These are phyloP conservation scores for Formica exsecta DNA, from an alignment of 1,140 invertebrate species.

Conservation along the genomic window DNA sequence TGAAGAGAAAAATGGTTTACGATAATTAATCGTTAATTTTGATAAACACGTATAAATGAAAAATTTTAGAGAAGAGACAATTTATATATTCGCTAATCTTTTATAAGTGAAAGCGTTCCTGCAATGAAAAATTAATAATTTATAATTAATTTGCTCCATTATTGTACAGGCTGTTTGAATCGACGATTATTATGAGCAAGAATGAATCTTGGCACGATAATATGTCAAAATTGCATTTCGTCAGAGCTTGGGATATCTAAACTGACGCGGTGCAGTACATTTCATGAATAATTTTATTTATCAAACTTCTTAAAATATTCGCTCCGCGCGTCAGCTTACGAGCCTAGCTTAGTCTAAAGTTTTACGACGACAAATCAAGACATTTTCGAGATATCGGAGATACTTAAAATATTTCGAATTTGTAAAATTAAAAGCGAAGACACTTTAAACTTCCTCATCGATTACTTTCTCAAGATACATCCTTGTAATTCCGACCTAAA, in stretches of 20 bases:
- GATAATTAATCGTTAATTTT: not conserved
- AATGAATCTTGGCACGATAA: constrained; percentile 7
- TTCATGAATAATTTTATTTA: constrained; percentile 62
- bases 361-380: constrained; percentile 38
- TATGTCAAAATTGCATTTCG: constrained; percentile 44
- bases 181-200: constrained; percentile 31
- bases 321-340: constrained; percentile 25
- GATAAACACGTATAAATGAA: not conserved
- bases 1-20: not conserved
- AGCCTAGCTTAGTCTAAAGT: constrained; percentile 35
- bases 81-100: not conserved
- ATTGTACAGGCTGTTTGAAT: not conserved
- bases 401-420: constrained; percentile 32
- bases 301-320: constrained; percentile 57
- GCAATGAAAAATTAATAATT: not conserved
- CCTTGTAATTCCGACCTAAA: constrained; percentile 28
- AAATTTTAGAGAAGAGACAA: not conserved
- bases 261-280: constrained; percentile 40
- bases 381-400: constrained; percentile 26
- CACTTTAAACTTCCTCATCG: constrained; percentile 22
- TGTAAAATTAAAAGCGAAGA: constrained; percentile 35
- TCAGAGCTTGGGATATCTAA: constrained; percentile 30
- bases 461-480: constrained; percentile 21
- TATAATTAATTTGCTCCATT: too few relatives aligned
- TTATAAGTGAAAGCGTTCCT: not conserved